Conservation (phyloP, 2,113 vertebrate species). For the Saimiri boliviensis region DNA sequence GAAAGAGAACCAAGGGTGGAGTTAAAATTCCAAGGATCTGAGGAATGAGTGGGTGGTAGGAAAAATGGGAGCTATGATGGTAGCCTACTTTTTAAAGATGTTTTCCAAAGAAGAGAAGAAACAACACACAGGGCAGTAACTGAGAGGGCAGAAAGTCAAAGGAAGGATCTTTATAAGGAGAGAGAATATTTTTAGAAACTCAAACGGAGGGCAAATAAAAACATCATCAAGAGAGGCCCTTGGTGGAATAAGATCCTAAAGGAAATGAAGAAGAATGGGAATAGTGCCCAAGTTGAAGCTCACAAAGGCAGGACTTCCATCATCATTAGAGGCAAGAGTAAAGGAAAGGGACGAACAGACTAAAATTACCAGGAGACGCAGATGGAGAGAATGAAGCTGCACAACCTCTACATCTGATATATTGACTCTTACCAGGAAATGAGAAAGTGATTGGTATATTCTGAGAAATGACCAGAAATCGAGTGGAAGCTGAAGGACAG, state of each 20-base stretch:
- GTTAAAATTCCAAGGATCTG: background rate
- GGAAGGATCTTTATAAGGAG: background rate
- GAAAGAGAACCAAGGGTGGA: background rate
- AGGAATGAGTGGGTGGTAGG: background rate
- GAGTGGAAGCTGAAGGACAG: background rate
- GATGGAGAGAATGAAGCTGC: background rate
- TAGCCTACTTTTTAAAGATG: background rate
- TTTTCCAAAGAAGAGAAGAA: background rate
- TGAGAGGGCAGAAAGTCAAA: background rate
- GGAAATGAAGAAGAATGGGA: background rate
- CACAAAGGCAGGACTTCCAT: background rate
- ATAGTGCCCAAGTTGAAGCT: background rate
- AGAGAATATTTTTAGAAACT: background rate
- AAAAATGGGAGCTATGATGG: background rate
- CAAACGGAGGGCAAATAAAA: background rate
- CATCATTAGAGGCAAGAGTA: background rate
- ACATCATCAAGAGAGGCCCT: background rate
- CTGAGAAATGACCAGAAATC: background rate
- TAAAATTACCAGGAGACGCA: background rate
- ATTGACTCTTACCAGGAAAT: background rate
- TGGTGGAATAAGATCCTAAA: background rate
- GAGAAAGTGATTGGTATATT: background rate
- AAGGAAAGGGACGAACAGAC: background rate
- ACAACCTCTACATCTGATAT: background rate
- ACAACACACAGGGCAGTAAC: background rate